phyloP scores from a whole-genome alignment of 2,113 vertebrate species.

The Anhinga rufa region DNA sequence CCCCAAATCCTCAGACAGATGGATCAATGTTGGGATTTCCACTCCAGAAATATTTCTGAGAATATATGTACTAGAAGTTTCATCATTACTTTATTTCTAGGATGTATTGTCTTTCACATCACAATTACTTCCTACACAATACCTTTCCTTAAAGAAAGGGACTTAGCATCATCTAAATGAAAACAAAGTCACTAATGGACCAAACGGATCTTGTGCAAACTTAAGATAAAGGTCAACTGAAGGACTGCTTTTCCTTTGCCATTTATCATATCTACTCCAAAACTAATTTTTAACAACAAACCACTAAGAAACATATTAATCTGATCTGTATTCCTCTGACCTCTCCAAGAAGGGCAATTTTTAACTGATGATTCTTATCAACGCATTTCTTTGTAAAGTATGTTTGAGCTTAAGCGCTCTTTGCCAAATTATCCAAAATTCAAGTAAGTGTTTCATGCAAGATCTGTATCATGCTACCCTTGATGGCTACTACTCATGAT shows the following conservation, averaged over 20 bases:
- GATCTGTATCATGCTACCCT: not conserved
- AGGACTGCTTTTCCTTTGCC: not conserved
- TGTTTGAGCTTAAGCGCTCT: not conserved
- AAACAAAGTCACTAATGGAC: not conserved
- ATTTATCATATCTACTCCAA: not conserved
- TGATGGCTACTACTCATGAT: not conserved
- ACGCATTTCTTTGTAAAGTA: not conserved
- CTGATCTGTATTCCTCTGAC: not conserved
- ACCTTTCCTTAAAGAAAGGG: not conserved
- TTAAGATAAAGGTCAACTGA: not conserved
- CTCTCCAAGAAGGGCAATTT: not conserved
- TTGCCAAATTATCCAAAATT: not conserved
- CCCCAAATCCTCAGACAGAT: not conserved
- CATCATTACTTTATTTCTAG: not conserved
- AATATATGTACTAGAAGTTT: not conserved
- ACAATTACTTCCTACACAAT: not conserved
- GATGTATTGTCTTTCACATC: not conserved
- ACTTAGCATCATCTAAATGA: not conserved
- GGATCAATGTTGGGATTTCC: not conserved
- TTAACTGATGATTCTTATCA: not conserved
- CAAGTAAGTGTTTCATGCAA: rapidly evolving
- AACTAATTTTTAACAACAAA: not conserved
- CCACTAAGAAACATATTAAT: not conserved
- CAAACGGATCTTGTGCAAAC: not conserved
- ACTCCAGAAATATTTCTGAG: not conserved